Percentiles rank a stretch among this genome's conserved stretches.
Conservation (phyloP, 2,113 vertebrate species). For the Antechinus stuartii region DNA sequence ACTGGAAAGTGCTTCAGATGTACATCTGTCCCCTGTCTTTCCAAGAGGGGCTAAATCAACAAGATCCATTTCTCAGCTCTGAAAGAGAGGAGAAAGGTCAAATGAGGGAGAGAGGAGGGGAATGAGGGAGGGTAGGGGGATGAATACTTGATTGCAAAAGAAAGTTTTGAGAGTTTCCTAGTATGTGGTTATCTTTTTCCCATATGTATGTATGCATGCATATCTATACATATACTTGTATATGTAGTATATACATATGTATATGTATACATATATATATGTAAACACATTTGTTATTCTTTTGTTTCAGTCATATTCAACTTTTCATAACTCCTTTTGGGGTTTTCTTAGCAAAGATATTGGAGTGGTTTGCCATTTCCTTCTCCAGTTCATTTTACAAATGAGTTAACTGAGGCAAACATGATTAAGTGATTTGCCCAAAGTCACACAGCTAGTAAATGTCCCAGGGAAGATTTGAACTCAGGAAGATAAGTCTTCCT, state of each 20-base stretch:
- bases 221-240: too few relatives aligned
- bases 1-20: not conserved
- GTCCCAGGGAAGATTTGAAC: not conserved
- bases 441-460: not conserved
- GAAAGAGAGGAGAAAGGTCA: not conserved
- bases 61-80: not conserved
- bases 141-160: not conserved
- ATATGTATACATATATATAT: too few relatives aligned
- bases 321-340: not conserved
- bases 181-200: not conserved
- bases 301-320: not conserved
- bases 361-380: not conserved
- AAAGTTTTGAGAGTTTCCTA: not conserved
- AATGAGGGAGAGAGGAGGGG: not conserved
- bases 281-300: not conserved
- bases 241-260: too few relatives aligned
- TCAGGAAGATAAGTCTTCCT: not conserved
- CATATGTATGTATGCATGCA: not conserved
- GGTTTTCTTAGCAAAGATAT: not conserved
- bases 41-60: not conserved
- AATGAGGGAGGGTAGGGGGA: not conserved
- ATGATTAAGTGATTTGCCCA: not conserved
- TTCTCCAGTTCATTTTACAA: not conserved
- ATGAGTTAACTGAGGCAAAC: not conserved
- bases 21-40: not conserved